A percentile compares a stretch with the other conserved stretches of the same genome.
Evolutionary conservation across 1,140 invertebrate genomes (phyloP).

Genomic region (Bombus superbus): DNA sequence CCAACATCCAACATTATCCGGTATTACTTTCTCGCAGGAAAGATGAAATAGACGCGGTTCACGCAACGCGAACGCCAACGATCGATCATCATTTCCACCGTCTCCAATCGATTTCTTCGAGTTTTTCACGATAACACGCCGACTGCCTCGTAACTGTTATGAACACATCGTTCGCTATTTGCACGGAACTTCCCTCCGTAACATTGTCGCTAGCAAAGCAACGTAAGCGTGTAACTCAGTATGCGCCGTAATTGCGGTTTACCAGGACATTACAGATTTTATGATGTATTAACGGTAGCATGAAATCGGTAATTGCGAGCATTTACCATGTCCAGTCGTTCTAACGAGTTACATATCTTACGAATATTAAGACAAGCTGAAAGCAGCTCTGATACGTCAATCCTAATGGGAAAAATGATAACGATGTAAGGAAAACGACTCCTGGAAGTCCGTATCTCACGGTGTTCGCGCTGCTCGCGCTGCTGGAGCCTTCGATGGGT

Average conservation of each 20-base stretch:
- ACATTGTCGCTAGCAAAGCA: constrained; percentile 1
- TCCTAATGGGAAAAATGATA: constrained; percentile 48
- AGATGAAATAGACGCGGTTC: background rate
- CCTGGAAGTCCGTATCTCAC: constrained; percentile 44
- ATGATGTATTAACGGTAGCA: constrained; percentile 68
- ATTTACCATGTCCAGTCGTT: constrained; percentile 39
- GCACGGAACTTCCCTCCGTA: too few species aligned
- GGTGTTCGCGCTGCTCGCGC: constrained; percentile 27
- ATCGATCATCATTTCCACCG: background rate
- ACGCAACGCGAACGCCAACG: background rate
- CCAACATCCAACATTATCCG: too few species aligned
- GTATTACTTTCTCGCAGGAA: background rate
- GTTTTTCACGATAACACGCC: background rate
- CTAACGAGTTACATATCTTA: constrained; percentile 55
- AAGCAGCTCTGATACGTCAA: constrained; percentile 50
- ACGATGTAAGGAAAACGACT: constrained; percentile 52
- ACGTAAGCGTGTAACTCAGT: constrained; percentile 12
- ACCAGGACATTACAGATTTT: constrained; percentile 58
- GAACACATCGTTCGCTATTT: background rate
- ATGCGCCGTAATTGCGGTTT: constrained; percentile 50
- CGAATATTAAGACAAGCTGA: constrained; percentile 48
- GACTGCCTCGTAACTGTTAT: background rate
- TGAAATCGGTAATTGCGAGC: constrained; percentile 65
- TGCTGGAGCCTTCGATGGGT: constrained; percentile 11
- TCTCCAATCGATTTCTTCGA: background rate